phyloP scores from a whole-genome alignment of 1,140 invertebrate species.

The Aricia agestis region DNA sequence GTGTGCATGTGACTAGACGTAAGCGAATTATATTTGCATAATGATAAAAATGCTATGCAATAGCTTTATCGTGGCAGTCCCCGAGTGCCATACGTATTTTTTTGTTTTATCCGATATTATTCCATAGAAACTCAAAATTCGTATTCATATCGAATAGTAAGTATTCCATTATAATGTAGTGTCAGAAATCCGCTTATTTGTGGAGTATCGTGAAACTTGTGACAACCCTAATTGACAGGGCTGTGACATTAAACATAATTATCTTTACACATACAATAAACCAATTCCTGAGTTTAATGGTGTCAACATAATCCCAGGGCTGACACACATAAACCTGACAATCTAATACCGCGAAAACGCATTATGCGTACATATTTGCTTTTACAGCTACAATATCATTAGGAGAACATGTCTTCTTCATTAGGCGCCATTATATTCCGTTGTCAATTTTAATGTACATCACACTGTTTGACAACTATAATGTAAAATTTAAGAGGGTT shows the following conservation, averaged over 20 bases:
- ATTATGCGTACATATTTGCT: constrained; percentile 3
- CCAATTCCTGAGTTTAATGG: constrained; percentile 1
- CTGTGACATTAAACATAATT: constrained; percentile 1
- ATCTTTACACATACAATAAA: background rate
- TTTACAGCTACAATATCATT: background rate
- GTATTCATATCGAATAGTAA: no score
- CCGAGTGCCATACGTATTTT: no score
- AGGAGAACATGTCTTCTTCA: constrained; percentile 2
- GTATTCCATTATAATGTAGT: no score
- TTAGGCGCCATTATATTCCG: background rate
- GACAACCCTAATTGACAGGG: background rate
- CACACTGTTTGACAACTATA: background rate
- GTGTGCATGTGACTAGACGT: no score
- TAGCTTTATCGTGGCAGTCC: no score
- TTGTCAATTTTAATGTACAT: constrained; percentile 3
- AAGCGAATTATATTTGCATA: no score
- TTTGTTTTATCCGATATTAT: no score
- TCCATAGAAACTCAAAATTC: no score
- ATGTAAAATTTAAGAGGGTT: background rate
- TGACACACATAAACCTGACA: constrained; percentile 2
- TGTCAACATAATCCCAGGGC: background rate
- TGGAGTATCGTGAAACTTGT: background rate
- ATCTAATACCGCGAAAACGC: background rate
- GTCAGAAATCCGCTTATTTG: no score
- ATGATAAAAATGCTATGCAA: no score